These are phyloP conservation scores for Hyposmocoma kahamanoa DNA, from an alignment of 1,140 invertebrate genomes.

Conservation along the genomic window DNA sequence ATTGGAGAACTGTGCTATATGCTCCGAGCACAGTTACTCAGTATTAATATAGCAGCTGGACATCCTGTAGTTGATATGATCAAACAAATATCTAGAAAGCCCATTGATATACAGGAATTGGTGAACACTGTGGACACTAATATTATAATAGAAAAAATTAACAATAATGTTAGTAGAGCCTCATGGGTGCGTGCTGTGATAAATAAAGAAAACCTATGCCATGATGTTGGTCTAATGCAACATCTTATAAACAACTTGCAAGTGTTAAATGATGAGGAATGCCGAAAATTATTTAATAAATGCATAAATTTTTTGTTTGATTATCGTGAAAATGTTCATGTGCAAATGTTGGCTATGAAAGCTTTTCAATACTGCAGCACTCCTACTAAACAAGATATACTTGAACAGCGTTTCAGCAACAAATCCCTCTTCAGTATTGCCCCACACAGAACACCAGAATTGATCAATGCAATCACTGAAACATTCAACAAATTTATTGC, in stretches of 20 bases:
- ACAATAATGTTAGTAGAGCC: constrained; percentile 27
- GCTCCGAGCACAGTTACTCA: constrained; percentile 24
- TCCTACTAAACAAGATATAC: constrained; percentile 29
- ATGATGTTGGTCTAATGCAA: constrained; percentile 27
- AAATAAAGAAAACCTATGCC: constrained; percentile 35
- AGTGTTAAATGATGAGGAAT: constrained; percentile 36
- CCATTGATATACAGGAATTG: constrained; percentile 36
- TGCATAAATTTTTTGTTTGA: constrained; percentile 24
- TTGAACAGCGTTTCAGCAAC: constrained; percentile 35
- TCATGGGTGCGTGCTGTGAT: constrained; percentile 47
- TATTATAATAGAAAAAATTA: constrained; percentile 42
- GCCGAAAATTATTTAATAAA: constrained; percentile 28
- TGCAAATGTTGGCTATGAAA: constrained; percentile 31
- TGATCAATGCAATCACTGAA: constrained; percentile 30
- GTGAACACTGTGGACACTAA: constrained; percentile 35
- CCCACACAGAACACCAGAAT: constrained; percentile 28
- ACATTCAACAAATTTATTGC: constrained; percentile 54
- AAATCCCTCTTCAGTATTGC: constrained; percentile 15
- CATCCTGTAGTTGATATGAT: constrained; percentile 53
- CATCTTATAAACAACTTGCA: constrained; percentile 29
- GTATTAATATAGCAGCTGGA: constrained; percentile 27
- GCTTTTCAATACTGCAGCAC: constrained; percentile 34
- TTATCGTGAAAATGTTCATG: constrained; percentile 15
- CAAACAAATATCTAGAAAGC: constrained; percentile 51
- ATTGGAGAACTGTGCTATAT: constrained; percentile 49